Conservation (phyloP, 2,113 vertebrate genomes). For the Murina feae region DNA sequence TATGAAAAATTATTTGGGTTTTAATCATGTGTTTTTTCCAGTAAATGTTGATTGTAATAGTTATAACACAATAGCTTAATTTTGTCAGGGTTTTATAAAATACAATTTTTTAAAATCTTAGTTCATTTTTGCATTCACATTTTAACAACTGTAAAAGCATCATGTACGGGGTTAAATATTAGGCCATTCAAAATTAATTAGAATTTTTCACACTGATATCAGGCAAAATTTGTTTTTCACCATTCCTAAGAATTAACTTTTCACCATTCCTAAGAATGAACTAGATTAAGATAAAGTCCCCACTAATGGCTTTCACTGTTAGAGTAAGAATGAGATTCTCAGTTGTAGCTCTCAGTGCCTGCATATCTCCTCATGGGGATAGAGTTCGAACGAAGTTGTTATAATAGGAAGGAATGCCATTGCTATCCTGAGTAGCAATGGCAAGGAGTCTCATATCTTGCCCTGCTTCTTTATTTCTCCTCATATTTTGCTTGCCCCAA, state of each 20-base stretch:
- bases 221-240: neutral
- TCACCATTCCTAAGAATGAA: slow-evolving; percentile 5
- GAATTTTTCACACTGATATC: neutral
- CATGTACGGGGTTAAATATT: neutral
- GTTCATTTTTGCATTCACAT: slow-evolving; percentile 39
- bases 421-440: neutral
- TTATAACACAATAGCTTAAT: neutral
- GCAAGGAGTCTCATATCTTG: neutral
- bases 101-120: neutral
- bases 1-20: neutral
- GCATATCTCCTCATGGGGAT: neutral
- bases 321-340: slow-evolving; percentile 16
- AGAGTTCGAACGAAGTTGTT: neutral
- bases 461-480: neutral
- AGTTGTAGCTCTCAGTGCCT: neutral
- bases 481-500: neutral
- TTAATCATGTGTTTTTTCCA: neutral
- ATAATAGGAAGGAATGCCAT: neutral
- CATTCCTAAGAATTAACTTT: slow-evolving; percentile 18
- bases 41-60: slow-evolving; percentile 14
- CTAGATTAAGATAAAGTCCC: neutral
- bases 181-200: neutral
- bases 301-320: neutral
- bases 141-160: neutral
- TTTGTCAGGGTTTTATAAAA: neutral